phyloP scores from a whole-genome alignment of 2,113 vertebrate genomes.

The Microtus pennsylvanicus region DNA sequence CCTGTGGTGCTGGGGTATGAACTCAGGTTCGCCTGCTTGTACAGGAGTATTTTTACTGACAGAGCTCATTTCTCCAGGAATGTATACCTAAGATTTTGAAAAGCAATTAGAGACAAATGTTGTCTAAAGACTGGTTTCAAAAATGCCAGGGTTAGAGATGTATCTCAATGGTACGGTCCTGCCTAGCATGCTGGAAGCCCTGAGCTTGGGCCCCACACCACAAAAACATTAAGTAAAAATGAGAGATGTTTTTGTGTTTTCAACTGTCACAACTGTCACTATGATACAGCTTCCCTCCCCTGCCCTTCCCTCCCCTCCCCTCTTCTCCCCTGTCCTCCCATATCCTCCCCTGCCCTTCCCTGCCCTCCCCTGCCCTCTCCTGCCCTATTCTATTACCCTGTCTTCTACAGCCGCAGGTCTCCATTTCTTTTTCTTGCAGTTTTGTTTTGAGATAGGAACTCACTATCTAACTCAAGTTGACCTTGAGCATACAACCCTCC shows the following conservation, averaged over 20 bases:
- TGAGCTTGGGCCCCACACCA: not conserved
- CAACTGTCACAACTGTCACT: not conserved
- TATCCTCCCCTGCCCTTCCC: no score
- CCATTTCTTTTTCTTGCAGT: not conserved
- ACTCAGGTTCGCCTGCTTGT: not conserved
- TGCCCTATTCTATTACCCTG: not conserved
- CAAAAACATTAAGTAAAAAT: not conserved
- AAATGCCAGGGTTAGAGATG: not conserved
- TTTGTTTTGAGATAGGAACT: not conserved
- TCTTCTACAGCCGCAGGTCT: not conserved
- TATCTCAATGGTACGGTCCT: not conserved
- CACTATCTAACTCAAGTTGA: not conserved
- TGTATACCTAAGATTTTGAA: not conserved
- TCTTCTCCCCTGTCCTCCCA: no score
- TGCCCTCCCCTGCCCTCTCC: no score
- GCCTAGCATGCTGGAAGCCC: not conserved
- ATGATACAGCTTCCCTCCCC: not conserved
- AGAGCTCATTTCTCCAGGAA: not conserved
- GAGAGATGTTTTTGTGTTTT: not conserved
- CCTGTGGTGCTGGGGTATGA: not conserved
- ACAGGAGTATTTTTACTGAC: not conserved
- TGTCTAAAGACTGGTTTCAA: not conserved
- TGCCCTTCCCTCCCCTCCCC: not conserved
- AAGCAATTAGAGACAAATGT: not conserved
- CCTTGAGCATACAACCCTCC: not conserved